Conservation (phyloP, 2,113 vertebrate species). For the Gymnogyps californianus region DNA sequence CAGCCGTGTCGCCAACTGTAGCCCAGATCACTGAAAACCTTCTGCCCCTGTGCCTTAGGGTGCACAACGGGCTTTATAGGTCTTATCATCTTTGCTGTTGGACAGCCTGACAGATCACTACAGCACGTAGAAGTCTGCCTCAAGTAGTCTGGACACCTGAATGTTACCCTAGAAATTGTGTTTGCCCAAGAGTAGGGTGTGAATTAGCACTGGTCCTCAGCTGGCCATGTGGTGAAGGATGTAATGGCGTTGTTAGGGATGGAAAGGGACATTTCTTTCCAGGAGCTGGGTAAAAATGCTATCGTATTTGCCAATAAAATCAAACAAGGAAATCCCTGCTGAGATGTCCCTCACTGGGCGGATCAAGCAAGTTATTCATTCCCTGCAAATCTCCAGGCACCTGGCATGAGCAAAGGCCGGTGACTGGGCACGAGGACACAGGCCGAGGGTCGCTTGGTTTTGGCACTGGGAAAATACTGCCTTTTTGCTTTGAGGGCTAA, state of each 20-base stretch:
- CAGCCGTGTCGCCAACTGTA: fast-evolving
- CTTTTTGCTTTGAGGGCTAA: neutral
- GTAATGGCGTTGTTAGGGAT: neutral
- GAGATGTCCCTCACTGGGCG: neutral
- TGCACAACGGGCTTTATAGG: neutral
- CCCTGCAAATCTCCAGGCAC: neutral
- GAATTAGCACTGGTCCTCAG: neutral
- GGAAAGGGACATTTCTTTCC: neutral
- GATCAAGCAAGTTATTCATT: neutral
- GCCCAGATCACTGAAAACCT: neutral
- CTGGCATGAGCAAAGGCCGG: neutral
- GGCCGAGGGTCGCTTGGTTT: neutral
- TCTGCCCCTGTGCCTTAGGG: neutral
- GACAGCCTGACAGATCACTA: neutral
- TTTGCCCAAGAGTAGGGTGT: neutral
- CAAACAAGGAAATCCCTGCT: neutral
- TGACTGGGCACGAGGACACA: neutral
- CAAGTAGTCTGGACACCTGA: neutral
- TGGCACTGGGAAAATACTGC: neutral
- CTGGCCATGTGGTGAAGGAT: fast-evolving
- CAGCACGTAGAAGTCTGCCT: neutral
- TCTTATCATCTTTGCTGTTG: neutral
- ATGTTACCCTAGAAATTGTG: neutral
- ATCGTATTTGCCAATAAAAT: constrained; percentile 2
- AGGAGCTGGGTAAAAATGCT: neutral